Base-by-base conservation (phyloP, 2,113 vertebrate genomes). In the Procavia capensis region DNA sequence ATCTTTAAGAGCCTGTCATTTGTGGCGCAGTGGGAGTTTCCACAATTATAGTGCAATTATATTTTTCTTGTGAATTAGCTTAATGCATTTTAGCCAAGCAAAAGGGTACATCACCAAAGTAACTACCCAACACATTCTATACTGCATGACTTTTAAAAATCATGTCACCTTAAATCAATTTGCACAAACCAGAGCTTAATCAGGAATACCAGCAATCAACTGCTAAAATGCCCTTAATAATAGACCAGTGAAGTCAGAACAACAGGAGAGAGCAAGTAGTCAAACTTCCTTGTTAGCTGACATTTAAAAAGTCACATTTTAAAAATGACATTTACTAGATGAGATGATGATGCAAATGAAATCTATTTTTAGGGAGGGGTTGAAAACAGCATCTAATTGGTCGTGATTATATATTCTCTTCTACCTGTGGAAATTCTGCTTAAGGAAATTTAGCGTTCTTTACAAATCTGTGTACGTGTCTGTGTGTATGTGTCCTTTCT, bases 271-370 rank as follows among this genome's bases (percentile, higher is more conserved):
- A 98, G 96, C 97, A 98, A 98, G 93, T 98, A 98, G 98, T 98
- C 97, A 98, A 98, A 98, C 98, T 98, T 98, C 92, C 95, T 97
- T 97, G 97, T 97, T 97, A 98, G 98, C 96, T 99, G 98, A 98
- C 98, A 99, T 99, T 98, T 99, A 98, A 98, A 98, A 98, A 98
- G 98, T 98, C 98, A 98, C 98, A 98, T 98, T 98, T 98, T 57
- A 98, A 98, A 98, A 99, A 95, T 98, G 98, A 98, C 98, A 98
- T 99, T 99, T 98, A 98, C 96, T 97, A 98, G 98, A 98, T 74
- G 97, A 98, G 98, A 98, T 98, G 98, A 98, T 97, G 98, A 98
- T 99, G 98, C 97, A 98, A 98, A 98, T 98, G 98, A 98, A 97
- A 98, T 97, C 97, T 98, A 98, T 98, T 98, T 98, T 98, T 99